Evolutionary conservation across 2,888 invertebrate genomes (phyloP), one percentile per base, ranked within the genome.

Genomic region (Agapostemon virescens): DNA sequence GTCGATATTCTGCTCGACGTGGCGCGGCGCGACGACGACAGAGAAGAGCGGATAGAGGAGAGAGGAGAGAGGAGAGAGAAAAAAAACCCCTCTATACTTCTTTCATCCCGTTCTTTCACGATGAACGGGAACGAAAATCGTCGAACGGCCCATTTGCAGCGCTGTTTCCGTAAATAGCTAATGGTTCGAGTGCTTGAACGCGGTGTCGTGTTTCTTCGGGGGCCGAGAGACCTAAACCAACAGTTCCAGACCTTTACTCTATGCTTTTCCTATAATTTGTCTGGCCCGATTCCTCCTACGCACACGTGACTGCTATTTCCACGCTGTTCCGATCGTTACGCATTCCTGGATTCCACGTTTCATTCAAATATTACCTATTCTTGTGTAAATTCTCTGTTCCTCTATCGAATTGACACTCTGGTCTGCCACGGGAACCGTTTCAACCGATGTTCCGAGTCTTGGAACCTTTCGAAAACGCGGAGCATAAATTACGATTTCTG

Each of bases 81-180:
- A 61, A 72, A 70, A 45, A 55, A 70, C 26, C 61, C 61, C 69
- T 82, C 75, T 73, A 82, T 75, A 80, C 81, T 72, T 84, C 79
- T 80, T 72, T 74, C 77, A 74, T 81, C 78, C 74, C 71, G 74
- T 66, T 72, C 55, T 49, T 40, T 20, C 33, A 58, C 36, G 69
- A 23, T 68, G 84, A 74, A 64, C 77, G 81, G 49, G 79, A 79
- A 72, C 72, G 88, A 85, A 87, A 86, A 89, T 86, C 87, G 86
- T 89, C 81, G 86, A 86, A 89, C 84, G 87, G 85, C 86, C 90
- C 91, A 91, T 92, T 91, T 91, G 89, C 91, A 89, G 87, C 85
- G 90, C 81, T 80, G 89, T 92, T 90, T 91, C 91, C 89, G 91
- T 91, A 92, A 92, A 92, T 92, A 92, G 91, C 92, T 92, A 90